phyloP scores from a whole-genome alignment of 2,113 vertebrate species.

The Onychostruthus taczanowskii region DNA sequence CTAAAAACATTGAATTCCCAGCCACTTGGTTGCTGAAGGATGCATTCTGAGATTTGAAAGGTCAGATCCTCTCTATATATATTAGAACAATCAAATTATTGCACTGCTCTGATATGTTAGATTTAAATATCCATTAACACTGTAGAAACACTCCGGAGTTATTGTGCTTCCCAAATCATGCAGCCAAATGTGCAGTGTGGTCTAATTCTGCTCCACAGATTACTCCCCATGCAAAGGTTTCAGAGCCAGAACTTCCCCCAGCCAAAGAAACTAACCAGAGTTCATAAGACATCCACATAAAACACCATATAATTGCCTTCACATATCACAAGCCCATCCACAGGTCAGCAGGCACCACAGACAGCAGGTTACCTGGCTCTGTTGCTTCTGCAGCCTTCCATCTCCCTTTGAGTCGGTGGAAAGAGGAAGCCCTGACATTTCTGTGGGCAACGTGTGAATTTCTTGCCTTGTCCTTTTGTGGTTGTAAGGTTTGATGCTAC shows the following conservation, averaged over 20 bases:
- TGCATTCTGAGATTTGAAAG: not conserved
- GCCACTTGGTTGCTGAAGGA: not conserved
- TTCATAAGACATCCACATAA: not conserved
- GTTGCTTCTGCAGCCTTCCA: not conserved
- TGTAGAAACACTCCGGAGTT: not conserved
- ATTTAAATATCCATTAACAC: not conserved
- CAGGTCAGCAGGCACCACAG: not conserved
- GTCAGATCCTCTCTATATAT: not conserved
- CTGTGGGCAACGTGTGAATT: rapidly evolving
- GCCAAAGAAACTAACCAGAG: not conserved
- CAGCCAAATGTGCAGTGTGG: not conserved
- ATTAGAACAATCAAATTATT: not conserved
- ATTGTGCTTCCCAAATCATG: not conserved
- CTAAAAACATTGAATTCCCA: not conserved
- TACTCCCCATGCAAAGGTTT: not conserved
- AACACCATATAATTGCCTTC: not conserved
- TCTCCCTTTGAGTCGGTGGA: not conserved
- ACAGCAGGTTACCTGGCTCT: not conserved
- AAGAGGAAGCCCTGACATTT: not conserved
- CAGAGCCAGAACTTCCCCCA: not conserved
- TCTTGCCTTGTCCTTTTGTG: not conserved
- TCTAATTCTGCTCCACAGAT: not conserved
- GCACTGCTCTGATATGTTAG: not conserved
- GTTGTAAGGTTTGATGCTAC: not conserved
- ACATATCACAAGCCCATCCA: not conserved